A percentile compares a stretch with the other conserved stretches of the same genome.
Evolutionary conservation across 2,797 vertebrate genomes (phyloP).

Genomic region (Orestias chungarensis): DNA sequence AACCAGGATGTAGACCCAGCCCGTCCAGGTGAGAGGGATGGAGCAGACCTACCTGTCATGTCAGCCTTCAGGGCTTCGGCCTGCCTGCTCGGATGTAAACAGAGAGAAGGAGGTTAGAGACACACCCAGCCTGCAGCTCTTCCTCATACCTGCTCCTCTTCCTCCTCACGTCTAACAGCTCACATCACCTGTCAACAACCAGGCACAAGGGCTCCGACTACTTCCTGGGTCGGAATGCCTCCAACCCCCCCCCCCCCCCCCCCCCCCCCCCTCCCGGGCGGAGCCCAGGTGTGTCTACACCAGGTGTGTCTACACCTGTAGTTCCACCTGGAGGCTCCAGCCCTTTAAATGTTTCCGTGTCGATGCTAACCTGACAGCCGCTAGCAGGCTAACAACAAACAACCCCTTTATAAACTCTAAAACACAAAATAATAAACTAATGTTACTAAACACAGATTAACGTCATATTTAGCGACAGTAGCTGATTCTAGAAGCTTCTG

Average conservation of each 20-base stretch:
- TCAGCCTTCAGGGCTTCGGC: conserved; percentile 99
- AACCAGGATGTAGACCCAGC: not conserved
- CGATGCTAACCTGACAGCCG: conserved; percentile 49
- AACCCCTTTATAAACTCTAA: conserved; percentile 6
- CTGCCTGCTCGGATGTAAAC: conserved; percentile 85
- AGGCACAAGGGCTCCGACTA: conserved; percentile 9
- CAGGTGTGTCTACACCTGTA: rapidly evolving
- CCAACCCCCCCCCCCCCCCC: too few species aligned
- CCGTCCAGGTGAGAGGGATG: not conserved
- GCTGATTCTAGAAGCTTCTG: rapidly evolving
- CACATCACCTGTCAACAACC: not conserved
- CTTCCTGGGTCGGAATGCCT: conserved; percentile 23
- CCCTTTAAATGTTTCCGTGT: not conserved
- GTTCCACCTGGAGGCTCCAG: not conserved
- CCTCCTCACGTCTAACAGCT: not conserved
- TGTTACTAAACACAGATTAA: rapidly evolving
- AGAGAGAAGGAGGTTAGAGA: conserved; percentile 49
- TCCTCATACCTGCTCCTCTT: conserved; percentile 3
- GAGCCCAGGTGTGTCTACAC: too few species aligned
- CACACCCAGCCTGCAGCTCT: not conserved
- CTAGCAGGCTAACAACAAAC: conserved; percentile 46
- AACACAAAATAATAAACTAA: not conserved
- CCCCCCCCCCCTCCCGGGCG: too few species aligned
- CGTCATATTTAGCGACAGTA: rapidly evolving
- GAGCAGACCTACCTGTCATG: conserved; percentile 90